A percentile compares a stretch with the other conserved stretches of the same genome.
phyloP scores from a whole-genome alignment of 2,888 invertebrate species.

The Phyto melanocephala region DNA sequence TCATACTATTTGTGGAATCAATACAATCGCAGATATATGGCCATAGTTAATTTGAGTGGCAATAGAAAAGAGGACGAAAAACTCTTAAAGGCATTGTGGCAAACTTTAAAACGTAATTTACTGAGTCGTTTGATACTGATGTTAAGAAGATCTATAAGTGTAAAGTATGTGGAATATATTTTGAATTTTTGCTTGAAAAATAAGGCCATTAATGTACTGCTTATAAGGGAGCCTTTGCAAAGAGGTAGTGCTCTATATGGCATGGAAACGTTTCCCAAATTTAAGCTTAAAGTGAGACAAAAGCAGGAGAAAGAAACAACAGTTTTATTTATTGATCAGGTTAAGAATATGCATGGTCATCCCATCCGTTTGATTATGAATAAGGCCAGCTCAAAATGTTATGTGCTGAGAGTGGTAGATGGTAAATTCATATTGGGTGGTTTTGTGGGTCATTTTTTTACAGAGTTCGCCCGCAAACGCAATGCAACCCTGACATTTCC shows the following conservation, averaged over 20 bases:
- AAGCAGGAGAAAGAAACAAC: neutral
- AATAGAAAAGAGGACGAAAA: neutral
- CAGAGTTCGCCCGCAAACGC: slow-evolving; percentile 49
- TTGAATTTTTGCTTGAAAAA: slow-evolving; percentile 21
- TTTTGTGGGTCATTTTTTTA: slow-evolving; percentile 44
- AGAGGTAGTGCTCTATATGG: neutral
- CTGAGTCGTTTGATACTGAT: slow-evolving; percentile 21
- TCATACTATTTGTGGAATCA: slow-evolving; percentile 23
- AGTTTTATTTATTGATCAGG: slow-evolving; percentile 46
- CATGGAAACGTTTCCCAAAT: slow-evolving; percentile 7
- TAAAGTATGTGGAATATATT: neutral
- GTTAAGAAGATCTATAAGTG: neutral
- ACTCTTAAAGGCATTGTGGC: slow-evolving; percentile 6
- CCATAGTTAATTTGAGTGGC: neutral
- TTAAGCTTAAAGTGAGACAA: neutral
- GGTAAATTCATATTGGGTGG: slow-evolving; percentile 42
- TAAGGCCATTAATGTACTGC: slow-evolving; percentile 22
- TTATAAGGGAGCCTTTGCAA: neutral
- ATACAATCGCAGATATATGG: slow-evolving; percentile 15
- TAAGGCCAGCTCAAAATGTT: slow-evolving; percentile 49
- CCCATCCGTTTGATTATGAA: slow-evolving; percentile 46
- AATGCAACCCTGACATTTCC: slow-evolving; percentile 56
- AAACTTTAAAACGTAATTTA: neutral
- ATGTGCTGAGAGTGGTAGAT: neutral
- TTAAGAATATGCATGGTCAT: slow-evolving; percentile 46